These are phyloP conservation scores for Anolis sagrei DNA, from an alignment of 2,113 vertebrate species.

Conservation along the genomic window DNA sequence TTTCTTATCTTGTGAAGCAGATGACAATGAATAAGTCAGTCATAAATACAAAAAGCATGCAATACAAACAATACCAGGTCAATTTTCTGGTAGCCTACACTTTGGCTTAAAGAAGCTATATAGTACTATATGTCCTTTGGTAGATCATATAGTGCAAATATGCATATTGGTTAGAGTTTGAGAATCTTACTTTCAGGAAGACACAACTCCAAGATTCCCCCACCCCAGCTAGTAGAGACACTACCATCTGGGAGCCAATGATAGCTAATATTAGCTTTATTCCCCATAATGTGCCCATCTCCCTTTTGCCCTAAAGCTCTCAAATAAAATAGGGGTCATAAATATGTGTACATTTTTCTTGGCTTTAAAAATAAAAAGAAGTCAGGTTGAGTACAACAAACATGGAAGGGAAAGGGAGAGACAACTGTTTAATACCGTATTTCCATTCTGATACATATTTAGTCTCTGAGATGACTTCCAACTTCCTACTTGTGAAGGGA, in stretches of 20 bases:
- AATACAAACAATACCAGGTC: background rate
- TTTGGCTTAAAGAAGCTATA: background rate
- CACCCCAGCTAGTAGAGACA: too few relatives aligned
- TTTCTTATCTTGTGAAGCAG: slow-evolving; percentile 2
- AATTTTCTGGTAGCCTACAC: background rate
- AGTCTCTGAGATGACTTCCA: background rate
- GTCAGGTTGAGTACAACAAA: background rate
- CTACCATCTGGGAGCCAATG: background rate
- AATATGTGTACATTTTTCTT: too few relatives aligned
- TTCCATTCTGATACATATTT: background rate
- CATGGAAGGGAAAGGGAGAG: background rate
- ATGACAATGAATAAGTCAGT: background rate
- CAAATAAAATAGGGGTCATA: background rate
- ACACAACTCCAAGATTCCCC: too few relatives aligned
- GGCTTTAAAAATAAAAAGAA: background rate
- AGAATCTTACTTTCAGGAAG: too few relatives aligned
- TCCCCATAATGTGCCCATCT: background rate
- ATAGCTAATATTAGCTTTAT: background rate
- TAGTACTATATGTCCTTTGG: background rate
- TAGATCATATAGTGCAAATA: background rate
- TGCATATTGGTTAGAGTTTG: too few relatives aligned
- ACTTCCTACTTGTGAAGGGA: background rate
- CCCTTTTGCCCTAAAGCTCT: background rate
- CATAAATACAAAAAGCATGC: background rate
- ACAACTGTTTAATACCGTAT: too few relatives aligned